Conservation (phyloP, 2,113 vertebrate species). For the Emberiza fucata region DNA sequence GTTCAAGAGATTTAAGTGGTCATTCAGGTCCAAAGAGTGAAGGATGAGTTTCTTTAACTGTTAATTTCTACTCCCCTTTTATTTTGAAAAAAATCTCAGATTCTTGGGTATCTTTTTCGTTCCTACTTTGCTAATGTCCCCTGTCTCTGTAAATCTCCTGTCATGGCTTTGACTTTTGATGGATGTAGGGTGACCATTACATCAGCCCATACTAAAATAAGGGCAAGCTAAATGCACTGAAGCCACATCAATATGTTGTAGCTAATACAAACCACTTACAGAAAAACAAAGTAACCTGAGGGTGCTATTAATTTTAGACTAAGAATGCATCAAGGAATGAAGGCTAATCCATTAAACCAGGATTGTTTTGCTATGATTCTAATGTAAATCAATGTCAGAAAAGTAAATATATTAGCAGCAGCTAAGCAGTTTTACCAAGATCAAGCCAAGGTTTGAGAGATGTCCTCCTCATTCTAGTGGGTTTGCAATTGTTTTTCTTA, state of each 20-base stretch:
- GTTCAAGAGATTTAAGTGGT: neutral
- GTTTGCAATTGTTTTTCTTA: neutral
- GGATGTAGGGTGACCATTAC: neutral
- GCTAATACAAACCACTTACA: constrained; percentile 6
- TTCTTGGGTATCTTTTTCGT: neutral
- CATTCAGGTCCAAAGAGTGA: neutral
- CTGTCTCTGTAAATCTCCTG: neutral
- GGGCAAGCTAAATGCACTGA: neutral
- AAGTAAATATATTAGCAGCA: constrained; percentile 34
- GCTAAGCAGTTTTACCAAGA: constrained; percentile 49
- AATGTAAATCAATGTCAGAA: constrained; percentile 58
- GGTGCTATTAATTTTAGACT: constrained; percentile 61
- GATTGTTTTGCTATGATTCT: constrained; percentile 40
- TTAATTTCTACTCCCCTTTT: neutral
- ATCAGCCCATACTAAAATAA: neutral
- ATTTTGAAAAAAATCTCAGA: neutral
- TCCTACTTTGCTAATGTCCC: neutral
- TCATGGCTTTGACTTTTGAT: neutral
- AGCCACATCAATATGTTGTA: neutral
- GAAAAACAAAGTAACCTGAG: constrained; percentile 32
- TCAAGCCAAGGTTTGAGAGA: constrained; percentile 32
- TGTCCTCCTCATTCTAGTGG: neutral
- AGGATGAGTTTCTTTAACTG: neutral
- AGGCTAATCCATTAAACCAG: constrained; percentile 44
- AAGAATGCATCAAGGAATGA: constrained; percentile 15